Evolutionary conservation across 2,113 vertebrate genomes (phyloP).

Genomic region (Montifringilla adamsi): DNA sequence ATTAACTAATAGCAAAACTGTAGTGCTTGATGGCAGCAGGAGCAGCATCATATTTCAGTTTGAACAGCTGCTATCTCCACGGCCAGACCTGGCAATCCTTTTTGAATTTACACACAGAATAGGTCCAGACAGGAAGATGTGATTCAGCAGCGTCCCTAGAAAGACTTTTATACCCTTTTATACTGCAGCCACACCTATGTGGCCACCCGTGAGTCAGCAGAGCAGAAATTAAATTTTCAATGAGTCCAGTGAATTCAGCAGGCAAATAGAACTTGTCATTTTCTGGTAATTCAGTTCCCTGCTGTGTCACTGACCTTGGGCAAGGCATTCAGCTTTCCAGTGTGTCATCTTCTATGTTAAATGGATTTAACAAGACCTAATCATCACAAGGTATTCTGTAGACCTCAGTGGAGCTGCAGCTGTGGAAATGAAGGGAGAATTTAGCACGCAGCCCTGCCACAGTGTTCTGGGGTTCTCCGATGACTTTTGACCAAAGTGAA

Average conservation of each 20-base stretch:
- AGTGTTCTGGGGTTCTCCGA: background rate
- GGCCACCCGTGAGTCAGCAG: background rate
- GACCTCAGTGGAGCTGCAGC: background rate
- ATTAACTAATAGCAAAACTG: background rate
- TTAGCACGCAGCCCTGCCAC: background rate
- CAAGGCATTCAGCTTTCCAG: slow-evolving; percentile 13
- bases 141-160: slow-evolving; percentile 7
- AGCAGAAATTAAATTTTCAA: slow-evolving; percentile 13
- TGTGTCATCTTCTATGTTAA: slow-evolving; percentile 1
- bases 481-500: slow-evolving; percentile 46
- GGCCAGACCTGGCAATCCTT: background rate
- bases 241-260: background rate
- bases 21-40: background rate
- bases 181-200: background rate
- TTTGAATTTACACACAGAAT: background rate
- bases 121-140: background rate
- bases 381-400: background rate
- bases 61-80: background rate
- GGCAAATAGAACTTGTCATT: background rate
- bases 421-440: background rate
- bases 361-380: slow-evolving; percentile 15
- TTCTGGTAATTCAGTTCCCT: background rate
- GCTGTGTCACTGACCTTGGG: slow-evolving; percentile 27
- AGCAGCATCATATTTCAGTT: background rate
- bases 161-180: background rate